Base-by-base conservation (phyloP, 2,113 vertebrate species). In the Leptobrachium leishanense region DNA sequence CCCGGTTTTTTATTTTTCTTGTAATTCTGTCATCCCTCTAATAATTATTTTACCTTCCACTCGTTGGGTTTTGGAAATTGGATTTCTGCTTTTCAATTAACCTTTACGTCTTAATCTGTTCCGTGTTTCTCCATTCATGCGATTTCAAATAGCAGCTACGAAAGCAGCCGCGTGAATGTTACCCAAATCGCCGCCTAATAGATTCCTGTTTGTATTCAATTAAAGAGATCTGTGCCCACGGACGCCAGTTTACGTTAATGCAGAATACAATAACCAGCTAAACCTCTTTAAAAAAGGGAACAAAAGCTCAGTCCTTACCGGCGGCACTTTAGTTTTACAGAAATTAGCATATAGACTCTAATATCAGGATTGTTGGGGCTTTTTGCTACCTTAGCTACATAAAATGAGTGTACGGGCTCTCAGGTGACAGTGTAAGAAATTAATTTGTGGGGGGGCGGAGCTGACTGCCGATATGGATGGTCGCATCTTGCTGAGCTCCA, bases 31-130 rank as follows among this genome's bases (percentile, higher is more conserved):
- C 62, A 59, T 70, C 44, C 12, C 44, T 31, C 39, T 72, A 66
- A 72, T 79, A 66, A 79, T 79, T 66, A 72, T 46, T 66, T 72
- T 72, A 41, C 72, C 46, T 79, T 72, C 62, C 62, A 72, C 46
- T 79, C 55, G 77, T 79, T 55, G 31, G 15, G 55, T 12, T 72
- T 64, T 54, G 12, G 31, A 72, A 79, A 72, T 72, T 72, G 68
- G 12, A 63, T 79, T 78, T 79, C 76, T 72, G 72, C 50, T 79
- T 64, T 5, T 5, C 75, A 78, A 68, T 13, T 6, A 10, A 81
- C 1, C 2, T 11, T 82, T 70, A 13, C 42, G 12, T 70, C 31
- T 31, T 64, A 6, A 63, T 59, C 20, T 63, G 20, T 76, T 76
- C 62, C n/a, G 53, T 55, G 12, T 44, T 75, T 75, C 39, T 6